Evolutionary conservation across 2,113 vertebrate species (phyloP).

Genomic region (Crotalus viridis): DNA sequence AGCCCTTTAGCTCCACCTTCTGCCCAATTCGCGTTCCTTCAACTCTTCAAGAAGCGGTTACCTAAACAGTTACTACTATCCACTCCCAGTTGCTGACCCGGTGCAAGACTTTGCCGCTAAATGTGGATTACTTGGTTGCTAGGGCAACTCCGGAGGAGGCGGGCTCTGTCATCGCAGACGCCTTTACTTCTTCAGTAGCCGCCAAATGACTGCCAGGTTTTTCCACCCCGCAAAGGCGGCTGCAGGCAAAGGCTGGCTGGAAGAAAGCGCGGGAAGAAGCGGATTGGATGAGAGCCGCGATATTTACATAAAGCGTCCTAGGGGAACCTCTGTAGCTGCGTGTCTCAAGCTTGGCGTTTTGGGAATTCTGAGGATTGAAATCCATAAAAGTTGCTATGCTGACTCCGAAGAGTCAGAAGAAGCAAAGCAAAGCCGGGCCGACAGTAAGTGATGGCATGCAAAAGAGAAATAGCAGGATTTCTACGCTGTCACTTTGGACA

Average conservation of each 20-base stretch:
- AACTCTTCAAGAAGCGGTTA: neutral
- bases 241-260: neutral
- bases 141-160: conserved; percentile 21
- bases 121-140: conserved; percentile 30
- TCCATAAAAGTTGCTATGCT: neutral
- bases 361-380: neutral
- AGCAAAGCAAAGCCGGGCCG: neutral
- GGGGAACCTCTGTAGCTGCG: neutral
- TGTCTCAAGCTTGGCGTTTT: neutral
- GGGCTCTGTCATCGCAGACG: neutral
- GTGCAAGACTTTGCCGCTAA: neutral
- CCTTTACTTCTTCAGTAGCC: neutral
- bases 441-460: neutral
- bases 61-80: neutral
- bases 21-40: neutral
- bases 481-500: neutral
- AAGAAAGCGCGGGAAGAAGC: neutral
- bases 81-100: neutral
- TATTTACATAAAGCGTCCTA: neutral
- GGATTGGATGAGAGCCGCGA: neutral
- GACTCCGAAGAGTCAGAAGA: neutral
- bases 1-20: neutral
- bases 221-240: neutral
- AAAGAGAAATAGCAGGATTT: neutral
- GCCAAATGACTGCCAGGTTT: neutral